phyloP scores from a whole-genome alignment of 1,140 invertebrate species.

The Asobara japonica region DNA sequence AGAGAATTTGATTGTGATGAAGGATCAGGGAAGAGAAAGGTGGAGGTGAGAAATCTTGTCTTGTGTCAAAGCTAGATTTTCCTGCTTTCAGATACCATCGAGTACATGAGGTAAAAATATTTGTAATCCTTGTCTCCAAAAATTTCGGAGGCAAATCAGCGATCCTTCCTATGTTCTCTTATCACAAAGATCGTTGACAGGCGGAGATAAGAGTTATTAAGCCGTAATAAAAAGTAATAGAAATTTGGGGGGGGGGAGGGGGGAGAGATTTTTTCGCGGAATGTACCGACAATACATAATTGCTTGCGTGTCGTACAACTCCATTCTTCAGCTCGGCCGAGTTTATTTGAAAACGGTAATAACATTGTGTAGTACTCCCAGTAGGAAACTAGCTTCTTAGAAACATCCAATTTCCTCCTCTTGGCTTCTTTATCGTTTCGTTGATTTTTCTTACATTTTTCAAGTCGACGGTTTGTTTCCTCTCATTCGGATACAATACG shows the following conservation, averaged over 20 bases:
- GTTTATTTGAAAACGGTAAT: not conserved
- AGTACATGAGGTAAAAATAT: no score
- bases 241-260: not conserved
- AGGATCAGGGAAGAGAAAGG: no score
- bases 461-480: not conserved
- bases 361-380: not conserved
- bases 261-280: not conserved
- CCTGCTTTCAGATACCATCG: no score
- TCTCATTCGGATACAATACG: not conserved
- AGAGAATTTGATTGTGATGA: not conserved
- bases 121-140: no score
- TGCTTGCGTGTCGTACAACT: not conserved
- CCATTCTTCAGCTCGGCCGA: not conserved
- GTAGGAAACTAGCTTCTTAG: slow-evolving; percentile 3
- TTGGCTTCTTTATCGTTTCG: not conserved
- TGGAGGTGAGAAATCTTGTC: no score
- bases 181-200: no score
- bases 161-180: no score
- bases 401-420: slow-evolving; percentile 5
- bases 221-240: not conserved
- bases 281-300: not conserved
- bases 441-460: not conserved
- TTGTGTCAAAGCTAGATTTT: no score
- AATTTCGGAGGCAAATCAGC: no score
- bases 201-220: not conserved